Conservation (phyloP, 2,888 invertebrate species). For the Esperia sulphurella region DNA sequence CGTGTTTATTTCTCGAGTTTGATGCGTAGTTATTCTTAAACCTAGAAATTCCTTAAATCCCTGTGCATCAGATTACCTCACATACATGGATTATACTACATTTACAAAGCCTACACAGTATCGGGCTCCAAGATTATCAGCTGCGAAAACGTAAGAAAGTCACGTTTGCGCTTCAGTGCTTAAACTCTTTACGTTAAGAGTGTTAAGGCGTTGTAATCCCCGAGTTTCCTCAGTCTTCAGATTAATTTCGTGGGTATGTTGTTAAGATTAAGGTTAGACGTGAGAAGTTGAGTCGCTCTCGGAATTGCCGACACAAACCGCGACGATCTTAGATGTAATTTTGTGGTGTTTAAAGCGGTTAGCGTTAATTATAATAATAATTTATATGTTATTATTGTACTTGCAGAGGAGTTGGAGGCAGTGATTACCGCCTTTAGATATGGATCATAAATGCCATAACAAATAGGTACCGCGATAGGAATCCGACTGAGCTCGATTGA, state of each 20-base stretch:
- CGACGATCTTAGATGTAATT: constrained; percentile 7
- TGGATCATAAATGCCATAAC: too few relatives aligned
- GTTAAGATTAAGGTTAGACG: constrained; percentile 30
- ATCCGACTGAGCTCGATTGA: too few relatives aligned
- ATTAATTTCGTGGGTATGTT: constrained; percentile 41
- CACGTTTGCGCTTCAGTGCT: constrained; percentile 7
- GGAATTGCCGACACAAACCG: constrained; percentile 13
- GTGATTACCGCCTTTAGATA: too few relatives aligned
- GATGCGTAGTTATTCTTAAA: too few relatives aligned
- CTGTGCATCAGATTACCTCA: too few relatives aligned
- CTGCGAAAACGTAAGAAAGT: constrained; percentile 4
- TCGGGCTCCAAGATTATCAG: not conserved
- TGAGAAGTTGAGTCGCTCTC: constrained; percentile 13
- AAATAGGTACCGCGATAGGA: too few relatives aligned
- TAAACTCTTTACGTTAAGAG: constrained; percentile 5
- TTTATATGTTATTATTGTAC: too few relatives aligned
- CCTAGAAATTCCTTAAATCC: too few relatives aligned
- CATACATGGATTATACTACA: too few relatives aligned
- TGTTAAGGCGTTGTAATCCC: constrained; percentile 18
- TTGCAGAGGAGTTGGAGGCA: too few relatives aligned
- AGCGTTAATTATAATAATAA: not conserved
- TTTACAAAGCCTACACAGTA: not conserved
- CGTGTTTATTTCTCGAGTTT: too few relatives aligned
- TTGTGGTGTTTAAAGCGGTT: not conserved
- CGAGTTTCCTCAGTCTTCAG: constrained; percentile 22